Percentiles rank a stretch among this genome's conserved stretches.
Evolutionary conservation across 2,888 invertebrate species (phyloP).

Genomic region (Gari tellinella): DNA sequence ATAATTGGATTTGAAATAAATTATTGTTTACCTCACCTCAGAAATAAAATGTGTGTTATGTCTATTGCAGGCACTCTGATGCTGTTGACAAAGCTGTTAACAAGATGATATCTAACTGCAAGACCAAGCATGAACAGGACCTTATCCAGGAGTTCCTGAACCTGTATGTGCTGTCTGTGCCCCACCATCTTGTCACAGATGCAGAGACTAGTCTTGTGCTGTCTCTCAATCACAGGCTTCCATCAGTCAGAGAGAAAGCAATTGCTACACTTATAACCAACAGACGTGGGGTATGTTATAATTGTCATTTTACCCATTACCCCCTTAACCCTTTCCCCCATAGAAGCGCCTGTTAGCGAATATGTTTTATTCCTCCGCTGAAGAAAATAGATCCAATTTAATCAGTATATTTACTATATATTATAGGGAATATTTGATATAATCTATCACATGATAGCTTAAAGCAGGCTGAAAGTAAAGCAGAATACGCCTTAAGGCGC

Average conservation of each 20-base stretch:
- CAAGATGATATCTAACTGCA: conserved; percentile 37
- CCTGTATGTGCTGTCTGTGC: conserved; percentile 73
- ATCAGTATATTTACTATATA: too few species aligned
- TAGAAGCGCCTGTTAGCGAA: too few species aligned
- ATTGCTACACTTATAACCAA: conserved; percentile 87
- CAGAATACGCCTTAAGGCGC: too few species aligned
- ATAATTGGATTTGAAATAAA: too few species aligned
- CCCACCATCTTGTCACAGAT: conserved; percentile 74
- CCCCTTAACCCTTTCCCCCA: too few species aligned
- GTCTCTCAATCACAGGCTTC: conserved; percentile 90
- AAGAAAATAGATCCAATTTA: too few species aligned
- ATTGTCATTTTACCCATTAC: too few species aligned
- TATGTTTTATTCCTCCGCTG: too few species aligned
- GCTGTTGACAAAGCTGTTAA: conserved; percentile 70
- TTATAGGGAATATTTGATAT: too few species aligned
- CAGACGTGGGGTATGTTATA: conserved; percentile 83
- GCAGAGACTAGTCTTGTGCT: conserved; percentile 86
- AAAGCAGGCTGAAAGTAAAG: too few species aligned
- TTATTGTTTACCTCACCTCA: too few species aligned
- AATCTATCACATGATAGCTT: too few species aligned
- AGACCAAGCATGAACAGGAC: conserved; percentile 46
- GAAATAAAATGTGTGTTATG: background rate
- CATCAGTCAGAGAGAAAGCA: conserved; percentile 88
- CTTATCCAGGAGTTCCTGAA: conserved; percentile 74
- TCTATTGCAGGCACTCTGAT: conserved; percentile 64